Evolutionary conservation across 2,888 invertebrate species (phyloP).

Genomic region (Proisotoma minuta): DNA sequence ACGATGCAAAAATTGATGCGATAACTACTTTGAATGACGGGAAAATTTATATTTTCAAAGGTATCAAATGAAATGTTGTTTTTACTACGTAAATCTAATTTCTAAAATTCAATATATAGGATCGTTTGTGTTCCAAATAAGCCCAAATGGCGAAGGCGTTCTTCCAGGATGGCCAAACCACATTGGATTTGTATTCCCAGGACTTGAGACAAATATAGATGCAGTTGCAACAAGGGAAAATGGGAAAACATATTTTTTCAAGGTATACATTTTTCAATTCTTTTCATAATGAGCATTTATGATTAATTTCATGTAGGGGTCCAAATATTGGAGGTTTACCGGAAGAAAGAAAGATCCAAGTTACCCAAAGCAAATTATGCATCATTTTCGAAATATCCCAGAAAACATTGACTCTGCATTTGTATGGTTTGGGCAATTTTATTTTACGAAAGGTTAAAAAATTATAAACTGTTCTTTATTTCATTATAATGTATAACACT

Average conservation of each 20-base stretch:
- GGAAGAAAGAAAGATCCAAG: conserved; percentile 30
- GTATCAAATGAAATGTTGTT: neutral
- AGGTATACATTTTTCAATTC: conserved; percentile 16
- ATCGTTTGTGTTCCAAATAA: conserved; percentile 25
- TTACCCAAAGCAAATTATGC: conserved; percentile 35
- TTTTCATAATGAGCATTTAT: neutral
- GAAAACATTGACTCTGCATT: conserved; percentile 42
- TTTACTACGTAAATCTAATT: neutral
- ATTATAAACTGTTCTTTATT: neutral
- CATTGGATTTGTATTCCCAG: conserved; percentile 28
- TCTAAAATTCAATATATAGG: conserved; percentile 9
- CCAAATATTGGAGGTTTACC: conserved; percentile 39
- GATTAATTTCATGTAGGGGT: conserved; percentile 27
- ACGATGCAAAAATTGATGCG: conserved; percentile 34
- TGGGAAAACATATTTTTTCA: conserved; percentile 42
- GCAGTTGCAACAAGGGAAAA: conserved; percentile 36
- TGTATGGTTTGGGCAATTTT: conserved; percentile 32
- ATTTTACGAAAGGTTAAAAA: conserved; percentile 37
- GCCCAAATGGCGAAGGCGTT: conserved; percentile 22
- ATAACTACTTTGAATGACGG: conserved; percentile 34
- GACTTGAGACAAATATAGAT: conserved; percentile 33
- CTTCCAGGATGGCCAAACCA: conserved; percentile 24
- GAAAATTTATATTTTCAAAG: conserved; percentile 30
- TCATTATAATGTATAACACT: neutral
- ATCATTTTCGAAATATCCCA: conserved; percentile 41